Conservation (phyloP, 2,113 vertebrate genomes). For the Trichechus manatus region DNA sequence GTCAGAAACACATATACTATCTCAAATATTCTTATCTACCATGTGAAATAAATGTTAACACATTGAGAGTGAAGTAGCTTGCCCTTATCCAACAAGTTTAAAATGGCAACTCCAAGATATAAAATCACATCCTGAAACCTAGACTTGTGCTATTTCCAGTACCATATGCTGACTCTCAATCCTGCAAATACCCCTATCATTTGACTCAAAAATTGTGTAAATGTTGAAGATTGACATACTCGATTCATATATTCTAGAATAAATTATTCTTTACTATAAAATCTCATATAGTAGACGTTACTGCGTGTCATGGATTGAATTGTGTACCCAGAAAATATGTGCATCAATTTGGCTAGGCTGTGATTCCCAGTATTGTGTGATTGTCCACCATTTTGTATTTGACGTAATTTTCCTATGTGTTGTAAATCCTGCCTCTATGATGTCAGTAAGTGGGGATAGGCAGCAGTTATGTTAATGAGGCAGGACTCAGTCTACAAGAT, state of each 20-base stretch:
- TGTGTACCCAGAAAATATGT: too few relatives aligned
- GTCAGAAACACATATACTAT: not conserved
- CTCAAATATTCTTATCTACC: not conserved
- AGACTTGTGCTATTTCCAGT: not conserved
- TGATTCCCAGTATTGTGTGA: too few relatives aligned
- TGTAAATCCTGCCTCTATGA: too few relatives aligned
- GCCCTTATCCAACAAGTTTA: not conserved
- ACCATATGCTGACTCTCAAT: not conserved
- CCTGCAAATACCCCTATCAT: not conserved
- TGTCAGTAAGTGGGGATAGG: too few relatives aligned
- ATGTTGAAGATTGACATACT: not conserved
- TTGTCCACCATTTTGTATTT: too few relatives aligned
- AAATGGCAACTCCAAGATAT: not conserved
- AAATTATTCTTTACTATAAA: constrained; percentile 23
- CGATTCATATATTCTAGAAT: not conserved
- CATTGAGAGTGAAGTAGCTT: not conserved
- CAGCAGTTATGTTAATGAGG: too few relatives aligned
- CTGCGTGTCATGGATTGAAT: too few relatives aligned
- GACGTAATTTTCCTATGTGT: too few relatives aligned
- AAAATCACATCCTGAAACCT: not conserved
- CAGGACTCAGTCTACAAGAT: too few relatives aligned
- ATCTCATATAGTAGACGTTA: not conserved
- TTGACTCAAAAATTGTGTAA: not conserved
- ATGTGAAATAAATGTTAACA: not conserved
- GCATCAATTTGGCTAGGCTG: too few relatives aligned